These are phyloP conservation scores for Drosophila oshimai DNA, from an alignment of 1,140 invertebrate species.

Conservation along the genomic window DNA sequence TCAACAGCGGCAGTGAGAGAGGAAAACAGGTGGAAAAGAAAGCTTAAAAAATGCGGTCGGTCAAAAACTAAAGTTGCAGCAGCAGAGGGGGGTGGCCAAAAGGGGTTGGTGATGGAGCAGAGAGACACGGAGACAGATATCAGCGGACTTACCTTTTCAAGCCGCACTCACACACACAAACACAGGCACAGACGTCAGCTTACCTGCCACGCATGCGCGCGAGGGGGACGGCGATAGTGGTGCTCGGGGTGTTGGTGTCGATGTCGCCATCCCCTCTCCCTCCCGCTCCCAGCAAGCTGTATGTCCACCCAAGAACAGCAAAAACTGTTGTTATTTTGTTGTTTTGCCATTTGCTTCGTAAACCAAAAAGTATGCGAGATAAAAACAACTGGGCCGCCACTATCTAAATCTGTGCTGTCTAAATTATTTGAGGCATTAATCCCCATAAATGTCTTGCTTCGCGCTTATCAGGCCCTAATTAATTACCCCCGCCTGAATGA, in stretches of 20 bases:
- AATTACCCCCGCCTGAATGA: constrained; percentile 57
- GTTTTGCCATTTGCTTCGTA: constrained; percentile 61
- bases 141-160: constrained; percentile 68
- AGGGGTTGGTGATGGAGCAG: constrained; percentile 15
- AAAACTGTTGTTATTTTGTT: constrained; percentile 52
- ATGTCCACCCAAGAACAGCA: constrained; percentile 47
- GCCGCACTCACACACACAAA: constrained; percentile 21
- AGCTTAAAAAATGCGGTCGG: constrained; percentile 79
- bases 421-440: constrained; percentile 37
- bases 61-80: constrained; percentile 72
- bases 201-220: constrained; percentile 60
- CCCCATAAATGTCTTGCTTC: constrained; percentile 17
- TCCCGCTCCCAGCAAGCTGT: constrained; percentile 43
- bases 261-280: constrained; percentile 32
- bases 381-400: constrained; percentile 17
- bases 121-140: constrained; percentile 44
- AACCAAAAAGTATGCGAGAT: constrained; percentile 30
- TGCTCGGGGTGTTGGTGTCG: constrained; percentile 64
- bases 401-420: constrained; percentile 45
- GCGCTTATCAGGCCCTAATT: constrained; percentile 59
- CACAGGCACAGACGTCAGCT: constrained; percentile 2
- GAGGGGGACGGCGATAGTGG: constrained; percentile 53
- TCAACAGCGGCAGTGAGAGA: constrained; percentile 57
- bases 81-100: constrained; percentile 39
- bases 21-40: constrained; percentile 78